Evolutionary conservation across 1,140 invertebrate genomes (phyloP), one percentile per base, ranked within the genome.

Genomic region (Papilio polytes): DNA sequence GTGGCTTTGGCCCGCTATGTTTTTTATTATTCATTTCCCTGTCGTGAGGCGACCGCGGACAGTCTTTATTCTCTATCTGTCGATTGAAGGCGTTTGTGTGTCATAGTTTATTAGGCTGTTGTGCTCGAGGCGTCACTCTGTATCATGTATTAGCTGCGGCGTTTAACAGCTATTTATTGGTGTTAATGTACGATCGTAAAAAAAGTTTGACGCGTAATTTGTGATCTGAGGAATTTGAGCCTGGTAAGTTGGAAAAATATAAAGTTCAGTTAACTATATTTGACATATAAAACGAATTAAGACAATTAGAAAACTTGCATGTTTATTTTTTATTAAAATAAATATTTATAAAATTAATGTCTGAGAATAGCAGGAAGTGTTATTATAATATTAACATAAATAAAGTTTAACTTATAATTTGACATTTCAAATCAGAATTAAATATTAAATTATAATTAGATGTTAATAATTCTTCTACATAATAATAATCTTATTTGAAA

Each of bases 91-190:
- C 92, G 92, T 93, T 86, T 88, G 92, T 90, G 92, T 93, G 90
- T 91, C 89, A 90, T 94, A 93, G 92, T 94, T 94, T 95, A 94
- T 94, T 89, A 87, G 88, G 86, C 86, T 86, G 88, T 90, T 90
- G 89, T 90, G 86, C 87, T 87, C 86, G 83, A 88, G 80, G 87
- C 86, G 85, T 91, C 87, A 89, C 87, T 82, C 88, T 83, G 80
- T 90, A 87, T 91, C 85, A 89, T 91, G 90, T 92, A 91, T 87
- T 91, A 92, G 90, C 91, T 88, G 82, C 87, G 84, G 86, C 90
- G 88, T 87, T 91, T 84, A 87, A 87, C 86, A 85, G 85, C 87
- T 87, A 90, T 90, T 90, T 85, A 84, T 90, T 89, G 87, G 88
- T 90, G 89, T 87, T 87, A 74, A 86, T 87, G 78, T 83, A 82